Conservation (phyloP, 2,113 vertebrate species). For the Siniperca knerii region DNA sequence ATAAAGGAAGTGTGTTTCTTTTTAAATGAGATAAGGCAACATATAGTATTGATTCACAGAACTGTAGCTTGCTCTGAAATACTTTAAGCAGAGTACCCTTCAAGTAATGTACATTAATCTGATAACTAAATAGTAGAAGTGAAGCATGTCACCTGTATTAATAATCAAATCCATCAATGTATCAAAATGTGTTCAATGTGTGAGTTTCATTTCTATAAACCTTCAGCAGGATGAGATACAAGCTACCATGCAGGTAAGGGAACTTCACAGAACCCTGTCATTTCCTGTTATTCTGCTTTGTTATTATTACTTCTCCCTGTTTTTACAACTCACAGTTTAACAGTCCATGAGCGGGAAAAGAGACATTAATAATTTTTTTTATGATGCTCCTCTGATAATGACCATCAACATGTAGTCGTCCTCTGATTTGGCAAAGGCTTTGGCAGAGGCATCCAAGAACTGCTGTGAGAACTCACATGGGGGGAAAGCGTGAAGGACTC, state of each 20-base stretch:
- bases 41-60: conserved; percentile 39
- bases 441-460: conserved; percentile 97
- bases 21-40: conserved; percentile 57
- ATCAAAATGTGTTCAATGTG: conserved; percentile 35
- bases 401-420: conserved; percentile 99
- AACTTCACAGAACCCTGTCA: conserved; percentile 28
- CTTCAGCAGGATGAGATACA: conserved; percentile 34
- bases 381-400: conserved; percentile 96
- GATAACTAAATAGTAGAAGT: conserved; percentile 30
- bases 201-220: conserved; percentile 36
- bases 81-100: conserved; percentile 40
- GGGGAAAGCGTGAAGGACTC: conserved; percentile 97
- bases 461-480: conserved; percentile 99
- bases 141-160: conserved; percentile 6
- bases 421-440: conserved; percentile 97
- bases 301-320: conserved; percentile 21
- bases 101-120: conserved; percentile 38
- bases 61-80: conserved; percentile 28
- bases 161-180: conserved; percentile 19
- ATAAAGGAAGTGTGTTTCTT: conserved; percentile 10
- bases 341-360: conserved; percentile 39
- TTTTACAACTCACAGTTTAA: conserved; percentile 55
- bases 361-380: conserved; percentile 60
- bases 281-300: conserved; percentile 15
- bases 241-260: conserved; percentile 14